These are phyloP conservation scores for Psophia crepitans DNA, from an alignment of 2,113 vertebrate genomes.

Conservation along the genomic window DNA sequence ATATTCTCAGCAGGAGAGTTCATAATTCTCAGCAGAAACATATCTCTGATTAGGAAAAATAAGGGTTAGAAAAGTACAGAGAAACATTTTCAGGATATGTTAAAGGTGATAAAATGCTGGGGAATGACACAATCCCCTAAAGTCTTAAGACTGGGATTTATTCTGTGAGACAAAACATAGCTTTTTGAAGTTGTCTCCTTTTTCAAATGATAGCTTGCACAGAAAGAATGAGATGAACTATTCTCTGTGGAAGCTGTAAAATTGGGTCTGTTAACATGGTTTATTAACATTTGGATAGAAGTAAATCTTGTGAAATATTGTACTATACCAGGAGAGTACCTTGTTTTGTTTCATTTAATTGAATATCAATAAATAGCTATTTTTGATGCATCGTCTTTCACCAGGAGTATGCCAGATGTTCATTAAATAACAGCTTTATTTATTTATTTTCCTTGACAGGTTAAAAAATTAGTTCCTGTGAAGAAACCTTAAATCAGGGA, in stretches of 20 bases:
- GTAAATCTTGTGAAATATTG: constrained; percentile 18
- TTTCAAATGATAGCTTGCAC: constrained; percentile 7
- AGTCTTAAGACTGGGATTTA: background rate
- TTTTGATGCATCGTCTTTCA: background rate
- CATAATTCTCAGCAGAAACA: background rate
- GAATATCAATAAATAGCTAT: constrained; percentile 21
- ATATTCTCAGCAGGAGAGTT: background rate
- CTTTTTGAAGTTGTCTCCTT: background rate
- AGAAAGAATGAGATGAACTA: constrained; percentile 17
- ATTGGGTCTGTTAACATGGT: constrained; percentile 7
- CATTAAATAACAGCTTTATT: constrained; percentile 31
- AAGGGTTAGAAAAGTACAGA: background rate
- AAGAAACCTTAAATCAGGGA: constrained; percentile 14
- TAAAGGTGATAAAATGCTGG: background rate
- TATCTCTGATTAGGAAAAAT: background rate
- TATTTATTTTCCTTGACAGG: background rate
- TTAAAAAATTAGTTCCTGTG: constrained; percentile 21
- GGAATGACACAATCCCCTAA: background rate
- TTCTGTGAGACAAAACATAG: background rate
- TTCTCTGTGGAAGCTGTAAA: constrained; percentile 50
- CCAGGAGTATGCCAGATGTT: background rate
- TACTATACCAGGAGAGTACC: background rate
- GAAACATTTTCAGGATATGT: background rate
- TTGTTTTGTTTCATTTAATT: constrained; percentile 53
- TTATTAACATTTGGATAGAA: constrained; percentile 26